Evolutionary conservation across 2,113 vertebrate genomes (phyloP), one percentile per base, ranked within the genome.

Genomic region (Nerophis lumbriciformis): DNA sequence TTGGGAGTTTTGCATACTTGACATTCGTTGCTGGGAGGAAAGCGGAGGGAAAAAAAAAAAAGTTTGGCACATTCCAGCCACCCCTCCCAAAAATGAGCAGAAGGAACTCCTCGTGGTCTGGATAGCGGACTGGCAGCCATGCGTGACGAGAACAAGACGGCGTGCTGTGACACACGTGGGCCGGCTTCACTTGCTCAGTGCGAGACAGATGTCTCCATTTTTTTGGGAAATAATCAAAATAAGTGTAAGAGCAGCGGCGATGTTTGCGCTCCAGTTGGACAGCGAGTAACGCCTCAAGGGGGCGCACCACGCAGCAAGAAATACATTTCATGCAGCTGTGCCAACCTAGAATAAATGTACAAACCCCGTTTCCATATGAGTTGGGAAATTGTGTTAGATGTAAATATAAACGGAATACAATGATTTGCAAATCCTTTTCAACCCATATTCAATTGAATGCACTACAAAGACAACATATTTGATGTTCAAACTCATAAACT

Each of bases 151-250:
- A 78, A 68, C 76, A 65, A 38, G 62, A 69, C 8, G 52, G 74
- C 76, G 28, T 65, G 72, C 68, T 28, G 65, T 1, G 60, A 58
- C 78, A 75, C 78, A 83, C 77, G 80, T 81, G 85, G 76, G 57
- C 56, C 64, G 10, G 13, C 54, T 48, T 8, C 76, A 79, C 75
- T 52, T 80, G 78, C 15, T 15, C 49, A 39, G 39, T 6, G 36
- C 53, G 21, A 72, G 63, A 64, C 67, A 66, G 57, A 69, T 65
- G 68, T 76, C 82, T 65, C 51, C 8, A 21, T 19, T 48, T 48
- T 55, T 63, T 59, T 63, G 60, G 74, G 48, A 28, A 28, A 28
- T 49, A 60, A 73, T 71, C 50, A 5, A 44, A 66, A 57, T 65
- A 79, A 19, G 8, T 42, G 6, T 54, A 21, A 13, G 48, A 45